phyloP scores from a whole-genome alignment of 2,888 invertebrate genomes.

The Catocala nupta region DNA sequence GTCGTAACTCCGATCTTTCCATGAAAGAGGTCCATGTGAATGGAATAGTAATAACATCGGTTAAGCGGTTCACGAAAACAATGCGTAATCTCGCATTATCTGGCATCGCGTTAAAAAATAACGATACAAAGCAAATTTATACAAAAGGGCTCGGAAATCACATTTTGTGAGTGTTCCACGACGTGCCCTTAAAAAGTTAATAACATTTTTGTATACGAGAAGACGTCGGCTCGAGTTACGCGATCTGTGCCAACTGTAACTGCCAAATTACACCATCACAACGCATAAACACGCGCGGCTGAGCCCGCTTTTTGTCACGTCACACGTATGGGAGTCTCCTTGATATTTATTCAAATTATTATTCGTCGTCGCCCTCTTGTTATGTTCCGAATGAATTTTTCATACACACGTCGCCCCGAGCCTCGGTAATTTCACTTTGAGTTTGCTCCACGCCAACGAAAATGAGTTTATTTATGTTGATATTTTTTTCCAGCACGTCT shows the following conservation, averaged over 20 bases:
- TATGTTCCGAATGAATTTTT: slow-evolving; percentile 85
- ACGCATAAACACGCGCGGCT: slow-evolving; percentile 80
- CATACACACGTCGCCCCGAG: slow-evolving; percentile 81
- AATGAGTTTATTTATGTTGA: slow-evolving; percentile 80
- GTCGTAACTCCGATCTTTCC: slow-evolving; percentile 77
- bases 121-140: slow-evolving; percentile 53
- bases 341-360: slow-evolving; percentile 87
- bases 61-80: slow-evolving; percentile 66
- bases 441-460: slow-evolving; percentile 74
- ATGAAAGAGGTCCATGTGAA: slow-evolving; percentile 77
- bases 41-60: slow-evolving; percentile 76
- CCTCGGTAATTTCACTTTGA: slow-evolving; percentile 85
- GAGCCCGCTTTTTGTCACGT: slow-evolving; percentile 80
- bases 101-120: slow-evolving; percentile 45
- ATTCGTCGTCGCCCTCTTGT: slow-evolving; percentile 82
- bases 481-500: slow-evolving; percentile 67
- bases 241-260: slow-evolving; percentile 65
- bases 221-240: slow-evolving; percentile 74
- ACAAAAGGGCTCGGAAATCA: slow-evolving; percentile 60
- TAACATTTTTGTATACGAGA: slow-evolving; percentile 77
- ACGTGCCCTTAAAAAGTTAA: slow-evolving; percentile 76
- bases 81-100: slow-evolving; percentile 61
- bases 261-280: slow-evolving; percentile 84
- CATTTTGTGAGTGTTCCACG: slow-evolving; percentile 53
- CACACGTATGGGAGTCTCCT: slow-evolving; percentile 71